Evolutionary conservation across 1,140 invertebrate genomes (phyloP), one percentile per base, ranked within the genome.

Genomic region (Brachionus rubens): DNA sequence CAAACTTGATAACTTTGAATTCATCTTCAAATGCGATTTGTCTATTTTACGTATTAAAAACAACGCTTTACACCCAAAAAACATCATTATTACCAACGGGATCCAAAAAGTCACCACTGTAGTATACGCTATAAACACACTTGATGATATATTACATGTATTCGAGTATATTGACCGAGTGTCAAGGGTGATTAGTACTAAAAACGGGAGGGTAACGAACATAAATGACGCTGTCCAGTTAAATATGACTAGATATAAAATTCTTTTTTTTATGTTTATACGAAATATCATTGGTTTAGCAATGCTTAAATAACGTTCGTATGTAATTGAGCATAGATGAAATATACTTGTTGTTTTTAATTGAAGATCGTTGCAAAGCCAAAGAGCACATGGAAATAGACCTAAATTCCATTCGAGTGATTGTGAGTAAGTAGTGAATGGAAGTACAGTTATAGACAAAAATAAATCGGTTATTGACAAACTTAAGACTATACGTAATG

Each of bases 91-190:
- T 12, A 43, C 6, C 2, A 76, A 30, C 1, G 72, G 72, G 36
- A 76, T 40, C 72, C 72, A 76, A 19, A 76, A 76, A 19, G 50
- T 76, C 2, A 76, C 40, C 16, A 59, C 19, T 19, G 50, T 76
- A 16, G 36, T 30, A 19, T 76, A 76, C 10, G 50, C 50, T n/a
- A 56, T 16, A 28, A 56, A 76, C n/a, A 26, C 9, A 16, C 48
- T 43, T n/a, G 72, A 48, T 5, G n/a, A n/a, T 30, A 72, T 36
- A 19, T n/a, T 41, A 30, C 68, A 72, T 12, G 9, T 54, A 16
- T 16, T 19, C 28, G 43, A 10, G 16, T 54, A 65, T 3, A 65
- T 28, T n/a, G 33, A 43, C 10, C 24, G 3, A 19, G 68, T 12
- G 19, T 54, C 16, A 10, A 16, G 2, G 7, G 21, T 14, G 12